These are phyloP conservation scores for Ailurus styani DNA, from an alignment of 2,113 vertebrate genomes.

Conservation along the genomic window DNA sequence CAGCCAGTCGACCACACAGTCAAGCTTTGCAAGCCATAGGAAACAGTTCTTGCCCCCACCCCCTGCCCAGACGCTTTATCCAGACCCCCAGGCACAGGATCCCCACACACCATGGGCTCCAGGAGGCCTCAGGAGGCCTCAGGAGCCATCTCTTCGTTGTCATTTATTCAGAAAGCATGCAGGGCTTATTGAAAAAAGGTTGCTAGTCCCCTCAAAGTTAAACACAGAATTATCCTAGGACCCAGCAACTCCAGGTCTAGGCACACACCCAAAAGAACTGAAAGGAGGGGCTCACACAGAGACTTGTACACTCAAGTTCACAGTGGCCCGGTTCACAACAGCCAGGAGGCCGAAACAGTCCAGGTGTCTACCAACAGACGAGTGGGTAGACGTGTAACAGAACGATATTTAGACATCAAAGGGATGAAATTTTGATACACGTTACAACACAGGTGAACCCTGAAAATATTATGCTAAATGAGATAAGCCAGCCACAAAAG, in stretches of 20 bases:
- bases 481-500: not conserved
- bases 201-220: not conserved
- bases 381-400: not conserved
- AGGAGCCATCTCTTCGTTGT: not conserved
- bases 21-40: not conserved
- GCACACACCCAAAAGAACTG: not conserved
- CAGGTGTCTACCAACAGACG: not conserved
- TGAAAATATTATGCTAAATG: not conserved
- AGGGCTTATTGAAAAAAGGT: not conserved
- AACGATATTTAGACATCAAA: not conserved
- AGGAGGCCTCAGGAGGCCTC: not conserved
- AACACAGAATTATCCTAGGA: not conserved
- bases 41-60: not conserved
- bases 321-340: not conserved
- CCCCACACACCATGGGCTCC: too few relatives aligned
- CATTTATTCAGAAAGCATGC: not conserved
- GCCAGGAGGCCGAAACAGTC: not conserved
- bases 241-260: not conserved
- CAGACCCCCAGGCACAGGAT: not conserved
- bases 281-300: not conserved
- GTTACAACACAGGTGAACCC: not conserved
- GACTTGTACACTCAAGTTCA: not conserved
- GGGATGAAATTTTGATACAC: not conserved
- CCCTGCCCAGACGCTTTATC: not conserved
- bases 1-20: fast-evolving